phyloP scores from a whole-genome alignment of 30 jellyfish, hydroid and myxozoan genomes.

The Aurelia aurita complex sp. Pacific region DNA sequence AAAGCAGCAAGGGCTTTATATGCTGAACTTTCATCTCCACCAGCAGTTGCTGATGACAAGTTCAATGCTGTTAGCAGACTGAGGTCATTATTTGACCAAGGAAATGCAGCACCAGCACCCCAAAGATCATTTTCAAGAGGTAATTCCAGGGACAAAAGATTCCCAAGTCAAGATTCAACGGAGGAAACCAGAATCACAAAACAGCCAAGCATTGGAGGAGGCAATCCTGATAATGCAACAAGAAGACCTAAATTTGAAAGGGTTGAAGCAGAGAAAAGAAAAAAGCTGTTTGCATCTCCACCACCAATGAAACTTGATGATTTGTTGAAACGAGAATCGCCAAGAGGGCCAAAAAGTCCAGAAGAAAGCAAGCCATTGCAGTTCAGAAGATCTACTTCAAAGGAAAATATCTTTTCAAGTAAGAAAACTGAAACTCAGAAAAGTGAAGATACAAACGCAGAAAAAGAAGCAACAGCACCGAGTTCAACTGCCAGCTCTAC shows the following conservation, averaged over 20 bases:
- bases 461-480: background rate
- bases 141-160: background rate
- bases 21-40: slow-evolving; percentile 82
- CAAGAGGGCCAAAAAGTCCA: slow-evolving; percentile 46
- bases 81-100: slow-evolving; percentile 47
- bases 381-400: slow-evolving; percentile 10
- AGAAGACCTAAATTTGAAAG: slow-evolving; percentile 42
- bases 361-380: slow-evolving; percentile 19
- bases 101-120: slow-evolving; percentile 33
- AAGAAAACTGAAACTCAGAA: slow-evolving; percentile 2
- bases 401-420: slow-evolving; percentile 9
- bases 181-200: background rate
- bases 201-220: background rate
- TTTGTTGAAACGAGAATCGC: slow-evolving; percentile 57
- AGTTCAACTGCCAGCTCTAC: background rate
- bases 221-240: slow-evolving; percentile 1
- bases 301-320: slow-evolving; percentile 69
- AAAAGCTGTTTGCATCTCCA: slow-evolving; percentile 58
- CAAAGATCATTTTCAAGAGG: slow-evolving; percentile 15
- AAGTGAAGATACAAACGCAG: background rate
- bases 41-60: slow-evolving; percentile 48
- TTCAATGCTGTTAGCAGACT: slow-evolving; percentile 61
- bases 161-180: background rate
- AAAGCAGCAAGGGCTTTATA: slow-evolving; percentile 61
- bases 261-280: slow-evolving; percentile 45